Evolutionary conservation across 2,797 vertebrate species (phyloP), one percentile per base, ranked within the genome.

Genomic region (Sternotherus odoratus): DNA sequence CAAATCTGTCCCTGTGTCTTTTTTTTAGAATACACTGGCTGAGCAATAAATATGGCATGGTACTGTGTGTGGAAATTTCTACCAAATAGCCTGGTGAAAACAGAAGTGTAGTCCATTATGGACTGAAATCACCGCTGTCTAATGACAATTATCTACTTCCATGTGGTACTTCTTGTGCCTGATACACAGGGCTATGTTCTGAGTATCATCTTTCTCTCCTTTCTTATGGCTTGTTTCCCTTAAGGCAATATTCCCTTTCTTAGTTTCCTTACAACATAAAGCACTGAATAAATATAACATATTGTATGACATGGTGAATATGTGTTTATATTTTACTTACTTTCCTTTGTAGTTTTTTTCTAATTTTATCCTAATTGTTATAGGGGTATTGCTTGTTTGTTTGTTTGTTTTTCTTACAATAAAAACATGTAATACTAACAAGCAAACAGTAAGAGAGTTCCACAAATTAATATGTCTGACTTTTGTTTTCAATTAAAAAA

Each of bases 401-500:
- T 74, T 16, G 1, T 3, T 28, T 79, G 82, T 80, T 83, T 75
- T 53, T 85, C 24, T n/a, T 77, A 74, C 28, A 79, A 49, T 56
- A 82, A 75, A 66, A 83, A 8, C 8, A n/a, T 12, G 8, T 16
- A 82, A 46, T 85, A 88, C 72, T 60, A 83, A 30, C 56, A 92
- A 60, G 79, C 43, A 94, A 89, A 28, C 2, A 93, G 46, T 87
- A 53, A 85, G 63, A 63, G 63, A 92, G 46, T 28, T 83, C 53
- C 84, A 93, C 79, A 80, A 23, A 69, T 63, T 72, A 91, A 85
- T 6, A 91, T 74, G 39, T 43, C 4, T 5, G 87, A 12, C 33
- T 92, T 90, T 80, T 33, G 63, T 93, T 94, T 93, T 91, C 51
- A 83, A 75, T 86, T 94, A 90, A 82, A 90, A 88, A 69, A 36